Conservation (phyloP, 2,113 vertebrate genomes). For the Poecilia latipinna region DNA sequence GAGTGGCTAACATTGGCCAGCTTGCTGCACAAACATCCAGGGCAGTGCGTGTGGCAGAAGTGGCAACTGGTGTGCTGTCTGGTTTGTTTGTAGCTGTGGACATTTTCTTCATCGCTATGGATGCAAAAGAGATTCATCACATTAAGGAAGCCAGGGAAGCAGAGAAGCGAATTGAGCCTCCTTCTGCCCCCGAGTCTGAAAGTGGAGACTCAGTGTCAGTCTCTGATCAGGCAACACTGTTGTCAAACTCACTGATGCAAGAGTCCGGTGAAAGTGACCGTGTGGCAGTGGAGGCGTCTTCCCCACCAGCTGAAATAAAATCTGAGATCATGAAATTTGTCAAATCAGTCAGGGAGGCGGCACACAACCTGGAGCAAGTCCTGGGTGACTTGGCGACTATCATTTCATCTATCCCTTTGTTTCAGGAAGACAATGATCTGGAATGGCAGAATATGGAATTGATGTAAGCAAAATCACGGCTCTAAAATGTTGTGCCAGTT, state of each 20-base stretch:
- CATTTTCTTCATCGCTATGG: conserved; percentile 43
- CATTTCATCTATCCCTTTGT: not conserved
- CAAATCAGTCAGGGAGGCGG: conserved; percentile 18
- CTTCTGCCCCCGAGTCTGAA: not conserved
- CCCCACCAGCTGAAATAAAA: not conserved
- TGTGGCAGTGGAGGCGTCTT: no score
- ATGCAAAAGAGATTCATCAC: conserved; percentile 46
- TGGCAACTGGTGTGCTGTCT: conserved; percentile 12
- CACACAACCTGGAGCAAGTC: not conserved
- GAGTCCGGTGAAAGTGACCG: not conserved
- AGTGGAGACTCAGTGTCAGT: no score
- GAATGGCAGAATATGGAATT: not conserved
- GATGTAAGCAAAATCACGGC: not conserved
- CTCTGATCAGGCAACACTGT: not conserved
- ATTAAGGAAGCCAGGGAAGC: conserved; percentile 26
- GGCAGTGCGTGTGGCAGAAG: conserved; percentile 17
- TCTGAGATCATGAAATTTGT: conserved; percentile 53
- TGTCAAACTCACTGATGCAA: not conserved
- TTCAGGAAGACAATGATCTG: not conserved
- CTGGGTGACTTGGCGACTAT: conserved; percentile 8
- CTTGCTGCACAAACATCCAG: conserved; percentile 26
- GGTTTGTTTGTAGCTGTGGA: conserved; percentile 38
- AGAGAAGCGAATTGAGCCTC: not conserved
- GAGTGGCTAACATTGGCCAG: conserved; percentile 2
- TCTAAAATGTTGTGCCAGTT: no score